These are phyloP conservation scores for Drosophila flavopinicola DNA, from an alignment of 2,888 invertebrate genomes.

Conservation along the genomic window DNA sequence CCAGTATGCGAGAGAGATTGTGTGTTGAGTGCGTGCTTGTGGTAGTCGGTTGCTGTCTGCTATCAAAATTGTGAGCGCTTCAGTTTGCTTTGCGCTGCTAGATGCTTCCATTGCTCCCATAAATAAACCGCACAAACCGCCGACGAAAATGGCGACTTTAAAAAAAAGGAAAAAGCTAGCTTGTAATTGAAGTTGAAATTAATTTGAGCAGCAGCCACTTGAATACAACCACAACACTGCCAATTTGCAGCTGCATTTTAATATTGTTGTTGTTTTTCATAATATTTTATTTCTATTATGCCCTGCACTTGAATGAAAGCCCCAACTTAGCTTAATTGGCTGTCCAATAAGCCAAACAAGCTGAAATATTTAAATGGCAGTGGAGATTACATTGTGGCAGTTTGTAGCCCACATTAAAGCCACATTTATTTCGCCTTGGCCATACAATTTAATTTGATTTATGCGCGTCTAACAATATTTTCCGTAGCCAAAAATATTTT, in stretches of 20 bases:
- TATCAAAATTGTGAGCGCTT: slow-evolving; percentile 62
- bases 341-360: slow-evolving; percentile 38
- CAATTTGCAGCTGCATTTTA: slow-evolving; percentile 32
- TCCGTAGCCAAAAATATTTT: slow-evolving; percentile 49
- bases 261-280: neutral
- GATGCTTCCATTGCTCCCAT: slow-evolving; percentile 25
- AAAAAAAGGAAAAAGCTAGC: slow-evolving; percentile 15
- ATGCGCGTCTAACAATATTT: slow-evolving; percentile 29
- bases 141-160: slow-evolving; percentile 22
- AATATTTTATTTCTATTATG: slow-evolving; percentile 26
- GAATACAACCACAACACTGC: slow-evolving; percentile 24
- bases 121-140: slow-evolving; percentile 24
- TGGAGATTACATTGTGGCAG: neutral
- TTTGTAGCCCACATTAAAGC: slow-evolving; percentile 18
- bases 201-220: slow-evolving; percentile 57
- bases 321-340: slow-evolving; percentile 48
- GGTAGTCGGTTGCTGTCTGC: slow-evolving; percentile 12
- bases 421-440: slow-evolving; percentile 1
- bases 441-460: slow-evolving; percentile 36
- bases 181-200: slow-evolving; percentile 37
- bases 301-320: slow-evolving; percentile 42
- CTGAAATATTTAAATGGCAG: slow-evolving; percentile 25
- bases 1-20: slow-evolving; percentile 5
- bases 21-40: slow-evolving; percentile 3
- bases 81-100: slow-evolving; percentile 24